Evolutionary conservation across 2,888 invertebrate genomes (phyloP).

Genomic region (Epiblema foenella): DNA sequence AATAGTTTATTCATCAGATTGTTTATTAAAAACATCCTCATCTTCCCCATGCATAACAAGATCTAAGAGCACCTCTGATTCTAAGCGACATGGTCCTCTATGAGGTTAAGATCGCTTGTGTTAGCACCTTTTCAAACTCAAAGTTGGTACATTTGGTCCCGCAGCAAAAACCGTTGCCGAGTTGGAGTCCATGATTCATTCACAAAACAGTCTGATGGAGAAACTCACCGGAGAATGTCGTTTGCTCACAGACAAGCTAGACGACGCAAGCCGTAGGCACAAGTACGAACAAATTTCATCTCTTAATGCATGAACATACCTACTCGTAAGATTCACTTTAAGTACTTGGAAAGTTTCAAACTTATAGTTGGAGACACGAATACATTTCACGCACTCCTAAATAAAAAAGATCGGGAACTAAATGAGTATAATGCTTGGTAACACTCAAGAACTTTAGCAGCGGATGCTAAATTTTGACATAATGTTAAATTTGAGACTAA

Average conservation of each 20-base stretch:
- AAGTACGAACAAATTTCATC: constrained; percentile 88
- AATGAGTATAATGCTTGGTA: background rate
- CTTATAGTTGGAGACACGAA: constrained; percentile 10
- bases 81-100: constrained; percentile 29
- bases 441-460: background rate
- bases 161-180: constrained; percentile 95
- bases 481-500: background rate
- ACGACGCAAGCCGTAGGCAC: constrained; percentile 94
- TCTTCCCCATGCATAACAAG: constrained; percentile 24
- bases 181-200: constrained; percentile 95
- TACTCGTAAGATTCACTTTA: constrained; percentile 51
- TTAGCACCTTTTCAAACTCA: constrained; percentile 21
- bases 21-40: constrained; percentile 57
- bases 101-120: constrained; percentile 3
- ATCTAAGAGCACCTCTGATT: constrained; percentile 19
- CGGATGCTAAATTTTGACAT: background rate
- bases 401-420: background rate
- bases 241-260: constrained; percentile 94
- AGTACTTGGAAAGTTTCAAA: constrained; percentile 29
- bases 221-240: constrained; percentile 96
- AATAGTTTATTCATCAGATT: constrained; percentile 90
- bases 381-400: background rate
- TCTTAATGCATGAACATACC: constrained; percentile 77
- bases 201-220: constrained; percentile 96
- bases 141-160: constrained; percentile 78